Base-by-base conservation (phyloP, 2,888 invertebrate species). In the Idaea dimidiata region DNA sequence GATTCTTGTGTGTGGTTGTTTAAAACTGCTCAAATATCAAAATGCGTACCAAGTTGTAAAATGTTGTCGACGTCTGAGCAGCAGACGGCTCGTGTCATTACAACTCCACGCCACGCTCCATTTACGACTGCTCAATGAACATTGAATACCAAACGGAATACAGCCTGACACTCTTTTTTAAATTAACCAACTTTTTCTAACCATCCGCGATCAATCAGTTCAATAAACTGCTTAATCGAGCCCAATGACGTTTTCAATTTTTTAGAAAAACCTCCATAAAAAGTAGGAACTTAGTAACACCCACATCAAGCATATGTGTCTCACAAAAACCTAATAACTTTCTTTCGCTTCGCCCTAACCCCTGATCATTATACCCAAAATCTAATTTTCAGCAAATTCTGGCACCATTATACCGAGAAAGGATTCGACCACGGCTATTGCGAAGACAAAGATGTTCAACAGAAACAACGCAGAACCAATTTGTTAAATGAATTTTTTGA, bases 401-500 rank as follows among this genome's bases (percentile, higher is more conserved):
- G 68, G 74, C 78, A 76, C 72, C 86, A 83, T 84, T 83, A 81
- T 60, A 67, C 67, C 66, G 69, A 70, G 76, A 79, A 79, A 77
- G 77, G 77, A 83, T 82, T 82, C 76, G 67, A 73, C 68, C 76
- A 86, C 80, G 84, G 79, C 82, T 84, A 88, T 90, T 84, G 73
- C 16, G 73, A 70, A 81, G 82, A 92, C 89, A 91, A 91, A 91
- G 91, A 91, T 91, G 90, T 92, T 84, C 83, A 76, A 75, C 76
- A 80, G 82, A 87, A 89, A 91, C 89, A 89, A 91, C 83, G 89
- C 86, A 85, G 86, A 89, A 88, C 90, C 70, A 77, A 91, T 90
- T 84, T 74, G 71, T 76, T 63, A 68, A 87, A 87, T 84, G 76
- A 84, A 80, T 84, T 87, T 71, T 87, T 78, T 83, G 82, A 82